phyloP scores from a whole-genome alignment of 2,888 invertebrate species.

The Gymnosoma rotundatum region DNA sequence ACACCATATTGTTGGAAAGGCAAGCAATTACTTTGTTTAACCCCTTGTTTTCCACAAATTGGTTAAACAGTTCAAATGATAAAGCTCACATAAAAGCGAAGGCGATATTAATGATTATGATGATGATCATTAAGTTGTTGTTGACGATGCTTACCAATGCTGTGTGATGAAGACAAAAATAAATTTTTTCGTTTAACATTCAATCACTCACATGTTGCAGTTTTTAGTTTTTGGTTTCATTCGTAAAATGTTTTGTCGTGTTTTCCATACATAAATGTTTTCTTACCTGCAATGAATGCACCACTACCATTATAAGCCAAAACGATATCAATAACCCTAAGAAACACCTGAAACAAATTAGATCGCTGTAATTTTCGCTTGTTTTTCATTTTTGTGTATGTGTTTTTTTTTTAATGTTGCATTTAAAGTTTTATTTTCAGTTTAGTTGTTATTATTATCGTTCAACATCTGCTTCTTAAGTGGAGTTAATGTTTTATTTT shows the following conservation, averaged over 20 bases:
- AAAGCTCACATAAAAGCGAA: slow-evolving; percentile 8
- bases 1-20: slow-evolving; percentile 63
- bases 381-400: neutral
- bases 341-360: slow-evolving; percentile 71
- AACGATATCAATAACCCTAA: slow-evolving; percentile 52
- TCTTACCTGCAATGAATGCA: slow-evolving; percentile 50
- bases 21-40: slow-evolving; percentile 41
- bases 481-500: slow-evolving; percentile 68
- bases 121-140: neutral
- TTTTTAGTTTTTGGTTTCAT: slow-evolving; percentile 40
- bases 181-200: slow-evolving; percentile 57
- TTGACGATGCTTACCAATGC: slow-evolving; percentile 37
- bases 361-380: slow-evolving; percentile 70
- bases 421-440: slow-evolving; percentile 42
- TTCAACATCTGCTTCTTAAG: slow-evolving; percentile 70
- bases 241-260: slow-evolving; percentile 52
- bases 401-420: slow-evolving; percentile 24
- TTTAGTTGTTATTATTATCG: slow-evolving; percentile 60
- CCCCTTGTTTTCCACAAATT: slow-evolving; percentile 45
- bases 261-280: slow-evolving; percentile 18
- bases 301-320: neutral
- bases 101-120: slow-evolving; percentile 14
- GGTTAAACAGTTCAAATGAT: slow-evolving; percentile 19
- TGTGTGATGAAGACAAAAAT: slow-evolving; percentile 45
- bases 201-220: slow-evolving; percentile 68